phyloP scores from a whole-genome alignment of 2,113 vertebrate species.

The Halichoeres trimaculatus region DNA sequence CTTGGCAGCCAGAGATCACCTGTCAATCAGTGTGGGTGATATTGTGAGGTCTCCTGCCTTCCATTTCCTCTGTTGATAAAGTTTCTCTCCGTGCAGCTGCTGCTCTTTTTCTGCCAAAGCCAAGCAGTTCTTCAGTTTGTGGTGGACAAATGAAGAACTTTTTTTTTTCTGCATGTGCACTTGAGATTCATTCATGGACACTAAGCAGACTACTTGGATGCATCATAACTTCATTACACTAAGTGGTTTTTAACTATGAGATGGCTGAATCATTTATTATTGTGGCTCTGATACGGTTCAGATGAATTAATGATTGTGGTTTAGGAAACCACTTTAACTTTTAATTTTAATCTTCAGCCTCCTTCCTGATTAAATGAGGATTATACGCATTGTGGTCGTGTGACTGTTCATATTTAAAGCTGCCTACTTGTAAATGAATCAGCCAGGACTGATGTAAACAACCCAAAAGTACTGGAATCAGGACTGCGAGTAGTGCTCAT shows the following conservation, averaged over 20 bases:
- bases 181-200: background rate
- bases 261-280: background rate
- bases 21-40: constrained; percentile 58
- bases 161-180: background rate
- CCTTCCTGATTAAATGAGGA: background rate
- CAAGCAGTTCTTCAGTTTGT: constrained; percentile 3
- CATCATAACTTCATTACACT: background rate
- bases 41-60: constrained; percentile 3
- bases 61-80: constrained; percentile 10
- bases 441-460: too few relatives aligned
- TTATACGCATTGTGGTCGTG: background rate
- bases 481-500: too few relatives aligned
- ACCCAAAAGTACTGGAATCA: too few relatives aligned
- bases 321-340: background rate
- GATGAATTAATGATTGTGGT: background rate
- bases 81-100: background rate
- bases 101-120: background rate
- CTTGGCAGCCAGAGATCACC: constrained; percentile 48
- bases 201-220: background rate
- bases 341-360: background rate
- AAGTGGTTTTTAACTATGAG: background rate
- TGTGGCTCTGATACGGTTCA: background rate
- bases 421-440: too few relatives aligned
- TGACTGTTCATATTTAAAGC: background rate
- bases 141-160: background rate